Conservation (phyloP, 2,888 invertebrate species). For the Orchesellides sinensis region DNA sequence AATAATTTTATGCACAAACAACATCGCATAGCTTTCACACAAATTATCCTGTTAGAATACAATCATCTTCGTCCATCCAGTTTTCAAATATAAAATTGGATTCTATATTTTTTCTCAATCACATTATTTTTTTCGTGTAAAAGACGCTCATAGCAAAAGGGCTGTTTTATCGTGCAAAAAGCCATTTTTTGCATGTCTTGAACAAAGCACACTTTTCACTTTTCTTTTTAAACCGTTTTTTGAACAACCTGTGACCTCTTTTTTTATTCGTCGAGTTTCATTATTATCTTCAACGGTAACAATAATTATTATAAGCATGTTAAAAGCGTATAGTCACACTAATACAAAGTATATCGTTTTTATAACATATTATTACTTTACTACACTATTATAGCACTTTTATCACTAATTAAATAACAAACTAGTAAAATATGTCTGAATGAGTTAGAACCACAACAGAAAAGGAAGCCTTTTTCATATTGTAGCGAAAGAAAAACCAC, state of each 20-base stretch:
- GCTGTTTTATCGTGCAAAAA: not conserved
- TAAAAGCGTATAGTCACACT: constrained; percentile 47
- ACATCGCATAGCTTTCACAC: too few relatives aligned
- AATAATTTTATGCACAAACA: too few relatives aligned
- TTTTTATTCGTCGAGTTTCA: not conserved
- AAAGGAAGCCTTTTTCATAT: constrained; percentile 14
- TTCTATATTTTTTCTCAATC: constrained; percentile 25
- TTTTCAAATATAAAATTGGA: too few relatives aligned
- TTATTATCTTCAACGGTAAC: constrained; percentile 34
- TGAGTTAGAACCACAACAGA: not conserved
- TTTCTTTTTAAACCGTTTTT: not conserved
- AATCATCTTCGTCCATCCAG: too few relatives aligned
- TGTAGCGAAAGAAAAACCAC: not conserved
- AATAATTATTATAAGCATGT: constrained; percentile 28
- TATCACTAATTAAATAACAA: constrained; percentile 19
- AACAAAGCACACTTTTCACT: constrained; percentile 18
- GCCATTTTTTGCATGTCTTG: not conserved
- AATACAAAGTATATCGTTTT: constrained; percentile 19
- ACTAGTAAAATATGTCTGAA: not conserved
- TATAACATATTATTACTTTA: constrained; percentile 1
- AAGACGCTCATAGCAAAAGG: not conserved
- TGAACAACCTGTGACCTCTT: not conserved
- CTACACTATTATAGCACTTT: constrained; percentile 29
- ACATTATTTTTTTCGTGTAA: too few relatives aligned
- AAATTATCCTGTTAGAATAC: too few relatives aligned